phyloP scores from a whole-genome alignment of 2,113 vertebrate genomes.

The Pachyramphus minor region DNA sequence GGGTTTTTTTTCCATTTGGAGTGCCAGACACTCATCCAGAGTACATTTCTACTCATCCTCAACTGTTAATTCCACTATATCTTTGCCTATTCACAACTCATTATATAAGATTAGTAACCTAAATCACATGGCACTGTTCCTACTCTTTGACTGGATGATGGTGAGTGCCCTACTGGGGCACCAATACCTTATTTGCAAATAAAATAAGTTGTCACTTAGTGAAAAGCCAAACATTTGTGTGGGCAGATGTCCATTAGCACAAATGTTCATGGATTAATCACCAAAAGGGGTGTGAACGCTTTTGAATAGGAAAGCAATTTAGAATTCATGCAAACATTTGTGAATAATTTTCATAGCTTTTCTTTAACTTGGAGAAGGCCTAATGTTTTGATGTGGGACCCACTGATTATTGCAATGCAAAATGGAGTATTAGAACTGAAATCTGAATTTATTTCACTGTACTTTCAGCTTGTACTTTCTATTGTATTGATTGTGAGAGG shows the following conservation, averaged over 20 bases:
- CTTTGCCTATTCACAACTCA: constrained; percentile 14
- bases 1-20: background rate
- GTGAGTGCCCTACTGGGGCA: constrained; percentile 23
- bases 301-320: constrained; percentile 51
- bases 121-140: constrained; percentile 8
- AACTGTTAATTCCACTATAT: background rate
- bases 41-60: background rate
- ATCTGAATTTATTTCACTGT: background rate
- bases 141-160: constrained; percentile 3
- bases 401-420: background rate
- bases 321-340: constrained; percentile 52
- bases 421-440: background rate
- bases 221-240: constrained; percentile 63
- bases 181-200: constrained; percentile 62
- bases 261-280: constrained; percentile 64
- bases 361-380: background rate
- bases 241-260: constrained; percentile 65
- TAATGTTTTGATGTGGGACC: background rate
- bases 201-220: constrained; percentile 62
- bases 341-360: constrained; percentile 31
- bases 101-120: constrained; percentile 15
- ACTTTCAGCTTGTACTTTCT: background rate
- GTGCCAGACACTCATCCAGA: background rate
- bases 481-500: background rate
- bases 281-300: constrained; percentile 55